Evolutionary conservation across 2,888 invertebrate species (phyloP), one percentile per base, ranked within the genome.

Genomic region (Sphaerophoria taeniata): DNA sequence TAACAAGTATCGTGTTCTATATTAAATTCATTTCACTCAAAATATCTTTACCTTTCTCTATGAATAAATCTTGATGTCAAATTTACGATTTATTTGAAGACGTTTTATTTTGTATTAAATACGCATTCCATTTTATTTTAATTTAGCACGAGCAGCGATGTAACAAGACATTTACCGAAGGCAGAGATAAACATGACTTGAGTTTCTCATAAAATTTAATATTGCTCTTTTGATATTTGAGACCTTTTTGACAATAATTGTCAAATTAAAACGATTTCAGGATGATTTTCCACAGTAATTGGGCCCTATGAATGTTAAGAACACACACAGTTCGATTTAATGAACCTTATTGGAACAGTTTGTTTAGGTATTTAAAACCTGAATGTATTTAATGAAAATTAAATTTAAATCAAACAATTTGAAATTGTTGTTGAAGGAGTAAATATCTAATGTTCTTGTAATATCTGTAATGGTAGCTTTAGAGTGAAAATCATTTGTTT

Each of bases 11-110:
- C 63, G 33, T 69, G 55, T 82, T 76, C 60, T 69, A 76, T 24
- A 24, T 75, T 81, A 65, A 70, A 76, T 67, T 82, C 45, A 76
- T 82, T 76, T 73, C 72, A 65, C 49, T 67, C 65, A 49, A 53
- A 65, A 71, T 49, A 39, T 16, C 24, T 49, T 39, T 7, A 6
- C 39, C 16, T 51, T 9, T 6, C 65, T 51, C 76, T 72, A 69
- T 76, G 67, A 82, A 77, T 72, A 76, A 72, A 65, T 60, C 11
- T 53, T 55, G 7, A 34, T 16, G 34, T 36, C 14, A 75, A 71
- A 70, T 81, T 80, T 60, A 67, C 60, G 60, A 72, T 53, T 67
- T 76, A 67, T 81, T 72, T 72, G 33, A 39, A 72, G 72, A 39
- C 12, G 31, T 12, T 39, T 43, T 39, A 67, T 67, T 34, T 53